Evolutionary conservation across 2,113 vertebrate species (phyloP).

Genomic region (Cinclus mexicanus): DNA sequence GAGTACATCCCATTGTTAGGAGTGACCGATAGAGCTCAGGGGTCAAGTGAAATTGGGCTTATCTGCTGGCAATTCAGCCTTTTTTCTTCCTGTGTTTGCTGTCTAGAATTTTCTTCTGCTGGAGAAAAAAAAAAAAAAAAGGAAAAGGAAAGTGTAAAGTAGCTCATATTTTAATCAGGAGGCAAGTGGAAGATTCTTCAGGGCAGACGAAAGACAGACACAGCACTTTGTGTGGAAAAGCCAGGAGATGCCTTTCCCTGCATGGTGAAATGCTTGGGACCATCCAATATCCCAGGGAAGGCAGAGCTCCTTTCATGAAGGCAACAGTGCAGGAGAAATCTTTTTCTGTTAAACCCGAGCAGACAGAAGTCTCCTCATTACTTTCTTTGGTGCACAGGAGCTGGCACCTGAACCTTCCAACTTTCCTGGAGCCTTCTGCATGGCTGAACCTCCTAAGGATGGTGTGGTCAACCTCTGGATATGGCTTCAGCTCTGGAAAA

Average conservation of each 20-base stretch:
- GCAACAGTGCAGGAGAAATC: neutral
- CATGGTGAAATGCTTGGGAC: neutral
- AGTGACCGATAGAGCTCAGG: slow-evolving; percentile 41
- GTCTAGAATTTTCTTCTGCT: slow-evolving; percentile 28
- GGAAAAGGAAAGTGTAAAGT: slow-evolving; percentile 31
- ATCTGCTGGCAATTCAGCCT: slow-evolving; percentile 50
- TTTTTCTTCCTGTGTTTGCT: slow-evolving; percentile 44
- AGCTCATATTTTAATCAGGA: neutral
- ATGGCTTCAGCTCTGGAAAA: neutral
- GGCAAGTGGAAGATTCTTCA: neutral
- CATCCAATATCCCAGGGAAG: neutral
- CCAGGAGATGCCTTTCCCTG: neutral
- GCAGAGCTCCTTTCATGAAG: neutral
- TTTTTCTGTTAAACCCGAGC: neutral
- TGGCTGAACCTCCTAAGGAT: neutral
- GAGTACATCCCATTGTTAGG: slow-evolving; percentile 56
- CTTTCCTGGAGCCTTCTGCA: neutral
- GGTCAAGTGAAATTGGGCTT: slow-evolving; percentile 66
- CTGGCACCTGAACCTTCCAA: neutral
- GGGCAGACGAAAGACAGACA: slow-evolving; percentile 26
- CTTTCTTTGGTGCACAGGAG: neutral
- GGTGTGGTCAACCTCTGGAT: neutral
- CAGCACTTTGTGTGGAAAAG: neutral
- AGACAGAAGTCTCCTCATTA: neutral
- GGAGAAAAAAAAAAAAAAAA: neutral